These are phyloP conservation scores for Fregetta grallaria DNA, from an alignment of 2,113 vertebrate species.

Conservation along the genomic window DNA sequence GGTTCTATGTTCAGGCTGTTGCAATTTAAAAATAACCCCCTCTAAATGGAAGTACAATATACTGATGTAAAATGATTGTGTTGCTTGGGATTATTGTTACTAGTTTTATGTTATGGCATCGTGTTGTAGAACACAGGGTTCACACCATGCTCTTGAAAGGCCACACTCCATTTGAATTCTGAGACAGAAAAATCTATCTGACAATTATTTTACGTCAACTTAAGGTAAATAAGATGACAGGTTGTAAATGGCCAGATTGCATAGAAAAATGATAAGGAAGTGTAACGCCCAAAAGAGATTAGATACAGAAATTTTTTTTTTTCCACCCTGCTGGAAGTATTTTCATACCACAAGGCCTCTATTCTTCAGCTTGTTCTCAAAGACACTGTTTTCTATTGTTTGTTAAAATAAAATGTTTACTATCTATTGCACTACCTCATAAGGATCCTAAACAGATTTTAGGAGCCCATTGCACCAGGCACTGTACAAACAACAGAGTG, in stretches of 20 bases:
- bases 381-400: constrained; percentile 11
- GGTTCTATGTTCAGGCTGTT: constrained; percentile 13
- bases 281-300: background rate
- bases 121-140: background rate
- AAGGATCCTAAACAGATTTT: background rate
- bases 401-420: background rate
- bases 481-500: background rate
- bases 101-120: background rate
- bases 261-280: background rate
- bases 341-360: background rate
- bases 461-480: background rate
- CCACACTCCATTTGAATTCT: background rate
- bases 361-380: constrained; percentile 12
- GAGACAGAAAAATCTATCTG: background rate
- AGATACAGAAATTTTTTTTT: constrained; percentile 3
- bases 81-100: background rate
- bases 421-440: constrained; percentile 17
- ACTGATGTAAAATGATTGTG: background rate
- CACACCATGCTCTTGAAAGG: background rate
- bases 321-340: background rate
- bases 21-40: background rate
- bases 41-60: background rate
- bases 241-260: background rate
- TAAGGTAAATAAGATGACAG: background rate
- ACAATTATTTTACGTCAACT: background rate